These are phyloP conservation scores for Branchellion lobata DNA, from an alignment of 2,888 invertebrate species.

Conservation along the genomic window DNA sequence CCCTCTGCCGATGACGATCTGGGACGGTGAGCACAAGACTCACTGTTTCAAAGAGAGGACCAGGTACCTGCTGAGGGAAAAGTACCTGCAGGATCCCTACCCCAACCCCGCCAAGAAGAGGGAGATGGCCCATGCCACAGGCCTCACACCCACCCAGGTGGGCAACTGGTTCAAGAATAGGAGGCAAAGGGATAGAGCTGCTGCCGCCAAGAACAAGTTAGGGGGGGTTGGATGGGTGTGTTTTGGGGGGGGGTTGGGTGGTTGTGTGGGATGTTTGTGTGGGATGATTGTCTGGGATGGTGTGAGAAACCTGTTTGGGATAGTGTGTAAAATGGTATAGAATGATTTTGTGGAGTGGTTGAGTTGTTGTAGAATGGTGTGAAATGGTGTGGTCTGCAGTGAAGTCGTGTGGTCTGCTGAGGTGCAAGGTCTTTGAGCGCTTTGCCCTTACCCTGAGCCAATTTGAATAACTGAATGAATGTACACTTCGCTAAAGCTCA, in stretches of 20 bases:
- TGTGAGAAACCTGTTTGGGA: not conserved
- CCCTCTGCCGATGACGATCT: conserved; percentile 84
- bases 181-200: conserved; percentile 81
- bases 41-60: conserved; percentile 94
- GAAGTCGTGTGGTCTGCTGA: too few relatives aligned
- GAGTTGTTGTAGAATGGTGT: too few relatives aligned
- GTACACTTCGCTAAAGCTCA: too few relatives aligned
- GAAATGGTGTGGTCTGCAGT: too few relatives aligned
- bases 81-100: conserved; percentile 86
- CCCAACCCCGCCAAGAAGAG: conserved; percentile 91
- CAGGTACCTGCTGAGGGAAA: conserved; percentile 87
- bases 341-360: too few relatives aligned
- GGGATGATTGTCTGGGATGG: not conserved
- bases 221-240: not conserved
- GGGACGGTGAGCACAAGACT: conserved; percentile 94
- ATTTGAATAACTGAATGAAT: too few relatives aligned
- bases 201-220: conserved; percentile 94
- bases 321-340: too few relatives aligned
- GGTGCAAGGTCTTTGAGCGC: too few relatives aligned
- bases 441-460: too few relatives aligned
- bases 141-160: conserved; percentile 86
- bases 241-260: not conserved
- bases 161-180: conserved; percentile 92
- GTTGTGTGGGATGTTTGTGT: not conserved
- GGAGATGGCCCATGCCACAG: conserved; percentile 85